phyloP scores from a whole-genome alignment of 2,113 vertebrate species.

The Anguilla rostrata region DNA sequence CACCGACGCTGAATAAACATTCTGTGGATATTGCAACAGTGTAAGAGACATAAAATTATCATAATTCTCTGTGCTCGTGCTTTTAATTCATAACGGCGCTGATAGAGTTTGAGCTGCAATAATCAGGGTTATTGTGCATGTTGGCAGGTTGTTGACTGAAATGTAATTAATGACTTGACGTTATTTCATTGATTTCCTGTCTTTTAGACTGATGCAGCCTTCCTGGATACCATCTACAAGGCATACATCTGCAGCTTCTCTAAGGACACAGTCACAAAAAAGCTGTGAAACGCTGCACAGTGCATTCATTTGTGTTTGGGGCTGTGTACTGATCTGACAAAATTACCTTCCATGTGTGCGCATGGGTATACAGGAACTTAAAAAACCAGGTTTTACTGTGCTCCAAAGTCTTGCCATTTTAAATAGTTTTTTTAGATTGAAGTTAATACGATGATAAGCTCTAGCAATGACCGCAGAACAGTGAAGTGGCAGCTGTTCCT shows the following conservation, averaged over 20 bases:
- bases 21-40: background rate
- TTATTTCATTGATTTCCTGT: slow-evolving; percentile 45
- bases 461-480: background rate
- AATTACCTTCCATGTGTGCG: slow-evolving; percentile 13
- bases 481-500: background rate
- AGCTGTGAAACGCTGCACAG: slow-evolving; percentile 28
- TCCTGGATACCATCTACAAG: slow-evolving; percentile 90
- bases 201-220: slow-evolving; percentile 87
- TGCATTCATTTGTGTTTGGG: background rate
- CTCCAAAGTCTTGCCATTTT: slow-evolving; percentile 1
- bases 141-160: background rate
- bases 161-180: background rate
- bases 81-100: background rate
- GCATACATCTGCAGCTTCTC: slow-evolving; percentile 77
- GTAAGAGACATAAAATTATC: background rate
- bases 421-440: background rate
- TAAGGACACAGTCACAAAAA: slow-evolving; percentile 42
- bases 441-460: background rate
- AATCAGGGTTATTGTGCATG: background rate
- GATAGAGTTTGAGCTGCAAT: background rate
- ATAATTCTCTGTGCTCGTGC: background rate
- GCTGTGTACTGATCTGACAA: slow-evolving; percentile 2
- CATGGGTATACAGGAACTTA: background rate
- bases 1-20: background rate
- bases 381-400: slow-evolving; percentile 22